Conservation (phyloP, 2,888 invertebrate genomes). For the Cephus pygmeus region DNA sequence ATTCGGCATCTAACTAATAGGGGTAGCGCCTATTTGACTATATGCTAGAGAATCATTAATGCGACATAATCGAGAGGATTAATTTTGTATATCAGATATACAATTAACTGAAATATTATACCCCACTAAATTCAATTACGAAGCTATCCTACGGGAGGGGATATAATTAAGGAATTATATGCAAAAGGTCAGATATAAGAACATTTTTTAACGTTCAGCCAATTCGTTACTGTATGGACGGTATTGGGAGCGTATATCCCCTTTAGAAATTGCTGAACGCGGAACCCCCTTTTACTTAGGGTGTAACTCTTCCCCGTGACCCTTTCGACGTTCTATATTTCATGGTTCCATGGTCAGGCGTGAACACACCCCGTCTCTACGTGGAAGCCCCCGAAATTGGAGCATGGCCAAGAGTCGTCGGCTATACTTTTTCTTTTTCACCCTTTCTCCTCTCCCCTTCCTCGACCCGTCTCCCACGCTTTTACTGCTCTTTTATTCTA, state of each 20-base stretch:
- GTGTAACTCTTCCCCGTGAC: conserved; percentile 40
- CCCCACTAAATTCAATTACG: not conserved
- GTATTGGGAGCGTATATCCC: conserved; percentile 17
- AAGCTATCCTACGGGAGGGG: not conserved
- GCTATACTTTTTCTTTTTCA: not conserved
- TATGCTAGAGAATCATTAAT: not conserved
- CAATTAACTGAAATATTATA: not conserved
- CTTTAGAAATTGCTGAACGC: conserved; percentile 31
- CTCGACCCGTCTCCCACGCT: not conserved
- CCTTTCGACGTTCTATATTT: conserved; percentile 39
- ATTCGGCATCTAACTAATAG: not conserved
- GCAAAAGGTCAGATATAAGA: not conserved
- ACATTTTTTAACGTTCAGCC: not conserved
- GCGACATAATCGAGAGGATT: not conserved
- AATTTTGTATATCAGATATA: not conserved
- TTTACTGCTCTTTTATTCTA: not conserved
- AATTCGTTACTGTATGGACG: not conserved
- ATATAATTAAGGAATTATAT: not conserved
- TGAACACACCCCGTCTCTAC: conserved; percentile 26
- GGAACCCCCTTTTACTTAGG: conserved; percentile 34
- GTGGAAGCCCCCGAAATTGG: conserved; percentile 48
- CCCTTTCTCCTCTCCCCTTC: not conserved
- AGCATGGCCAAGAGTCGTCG: conserved; percentile 37
- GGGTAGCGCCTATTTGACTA: not conserved
- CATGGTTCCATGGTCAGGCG: conserved; percentile 28